These are phyloP conservation scores for Engraulis encrasicolus DNA, from an alignment of 2,113 vertebrate genomes.

Conservation along the genomic window DNA sequence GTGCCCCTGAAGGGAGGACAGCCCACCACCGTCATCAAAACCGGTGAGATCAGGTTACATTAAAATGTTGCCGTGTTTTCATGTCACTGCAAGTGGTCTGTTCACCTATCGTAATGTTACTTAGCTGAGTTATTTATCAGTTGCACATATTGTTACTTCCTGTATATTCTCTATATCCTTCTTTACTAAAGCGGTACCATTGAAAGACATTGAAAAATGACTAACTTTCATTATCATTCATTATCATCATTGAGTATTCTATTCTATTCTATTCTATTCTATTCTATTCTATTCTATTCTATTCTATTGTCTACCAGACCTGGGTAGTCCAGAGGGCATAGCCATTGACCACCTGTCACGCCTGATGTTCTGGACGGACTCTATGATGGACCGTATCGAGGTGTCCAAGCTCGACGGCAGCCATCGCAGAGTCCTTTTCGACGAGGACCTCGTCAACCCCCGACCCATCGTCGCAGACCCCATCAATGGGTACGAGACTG, in stretches of 20 bases:
- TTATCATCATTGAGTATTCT: too few species aligned
- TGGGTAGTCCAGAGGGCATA: conserved; percentile 92
- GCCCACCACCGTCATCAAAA: conserved; percentile 74
- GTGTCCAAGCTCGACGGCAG: conserved; percentile 87
- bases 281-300: too few species aligned
- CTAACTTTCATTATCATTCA: too few species aligned
- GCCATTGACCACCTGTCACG: conserved; percentile 87
- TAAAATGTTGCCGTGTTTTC: too few species aligned
- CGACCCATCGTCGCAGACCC: conserved; percentile 85
- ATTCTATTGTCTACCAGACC: conserved; percentile 65
- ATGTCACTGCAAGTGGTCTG: too few species aligned
- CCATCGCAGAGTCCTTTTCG: conserved; percentile 84
- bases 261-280: too few species aligned
- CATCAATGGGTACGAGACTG: conserved; percentile 76
- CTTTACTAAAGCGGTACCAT: too few species aligned
- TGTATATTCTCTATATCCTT: too few species aligned
- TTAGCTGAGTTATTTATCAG: too few species aligned
- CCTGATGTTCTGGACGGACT: conserved; percentile 96
- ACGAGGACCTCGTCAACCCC: conserved; percentile 86
- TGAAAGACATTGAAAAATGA: too few species aligned
- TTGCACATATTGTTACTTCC: too few species aligned
- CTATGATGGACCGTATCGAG: conserved; percentile 86
- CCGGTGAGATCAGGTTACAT: conserved; percentile 71
- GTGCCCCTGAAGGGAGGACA: conserved; percentile 83
- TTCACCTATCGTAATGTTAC: too few species aligned